A percentile compares a stretch with the other conserved stretches of the same genome.
phyloP scores from a whole-genome alignment of 2,797 vertebrate species.

The Betta splendens region DNA sequence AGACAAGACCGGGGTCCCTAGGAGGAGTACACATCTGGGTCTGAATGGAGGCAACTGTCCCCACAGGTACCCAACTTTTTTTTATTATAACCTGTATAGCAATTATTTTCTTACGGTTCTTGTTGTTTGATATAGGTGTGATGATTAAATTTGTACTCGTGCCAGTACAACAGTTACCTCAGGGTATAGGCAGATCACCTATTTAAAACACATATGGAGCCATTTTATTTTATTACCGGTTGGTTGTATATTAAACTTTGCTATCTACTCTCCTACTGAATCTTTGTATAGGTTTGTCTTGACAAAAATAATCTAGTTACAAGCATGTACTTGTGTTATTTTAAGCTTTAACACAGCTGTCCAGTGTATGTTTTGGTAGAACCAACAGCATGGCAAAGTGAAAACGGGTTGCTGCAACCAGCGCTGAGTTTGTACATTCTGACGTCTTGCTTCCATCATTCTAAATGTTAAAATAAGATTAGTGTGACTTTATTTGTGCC shows the following conservation, averaged over 20 bases:
- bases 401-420: not conserved
- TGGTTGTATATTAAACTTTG: not conserved
- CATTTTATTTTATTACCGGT: not conserved
- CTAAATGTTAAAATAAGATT: not conserved
- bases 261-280: not conserved
- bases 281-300: not conserved
- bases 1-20: conserved; percentile 9
- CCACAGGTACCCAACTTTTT: conserved; percentile 56
- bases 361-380: not conserved
- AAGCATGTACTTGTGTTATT: too few relatives aligned
- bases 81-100: not conserved
- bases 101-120: too few relatives aligned
- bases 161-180: not conserved
- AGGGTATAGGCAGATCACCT: not conserved
- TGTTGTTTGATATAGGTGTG: not conserved
- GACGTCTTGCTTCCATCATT: not conserved
- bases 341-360: not conserved
- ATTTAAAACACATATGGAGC: too few relatives aligned
- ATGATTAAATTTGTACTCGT: not conserved
- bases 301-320: too few relatives aligned
- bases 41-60: conserved; percentile 53
- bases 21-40: conserved; percentile 27
- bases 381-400: too few relatives aligned
- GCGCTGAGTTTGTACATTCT: not conserved
- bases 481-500: not conserved